These are phyloP conservation scores for Microctonus aethiopoides DNA, from an alignment of 2,888 invertebrate species.

Conservation along the genomic window DNA sequence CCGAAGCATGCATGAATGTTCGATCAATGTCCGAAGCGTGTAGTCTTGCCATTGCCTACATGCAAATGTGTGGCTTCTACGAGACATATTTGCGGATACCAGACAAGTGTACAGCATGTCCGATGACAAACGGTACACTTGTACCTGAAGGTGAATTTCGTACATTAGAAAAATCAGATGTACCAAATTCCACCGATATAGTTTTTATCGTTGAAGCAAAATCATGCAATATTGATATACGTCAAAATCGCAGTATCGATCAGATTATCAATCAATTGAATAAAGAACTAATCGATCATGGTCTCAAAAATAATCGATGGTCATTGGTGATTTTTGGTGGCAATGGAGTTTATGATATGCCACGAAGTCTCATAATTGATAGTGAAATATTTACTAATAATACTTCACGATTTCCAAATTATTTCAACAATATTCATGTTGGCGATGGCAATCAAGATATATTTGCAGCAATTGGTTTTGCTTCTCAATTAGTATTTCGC, in stretches of 20 bases:
- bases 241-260: conserved; percentile 76
- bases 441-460: conserved; percentile 78
- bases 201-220: conserved; percentile 92
- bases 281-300: conserved; percentile 75
- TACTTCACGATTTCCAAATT: conserved; percentile 68
- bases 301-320: conserved; percentile 80
- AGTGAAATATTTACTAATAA: conserved; percentile 76
- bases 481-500: conserved; percentile 80
- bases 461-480: conserved; percentile 80
- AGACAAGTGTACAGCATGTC: conserved; percentile 83
- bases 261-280: conserved; percentile 75
- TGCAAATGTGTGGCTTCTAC: conserved; percentile 79
- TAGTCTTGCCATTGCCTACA: conserved; percentile 83
- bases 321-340: conserved; percentile 87
- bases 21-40: conserved; percentile 73
- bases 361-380: conserved; percentile 80
- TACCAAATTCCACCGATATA: conserved; percentile 82
- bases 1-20: conserved; percentile 73
- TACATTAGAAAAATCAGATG: conserved; percentile 70
- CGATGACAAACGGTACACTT: conserved; percentile 74
- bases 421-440: conserved; percentile 77
- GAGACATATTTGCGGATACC: conserved; percentile 85
- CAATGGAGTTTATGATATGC: conserved; percentile 76
- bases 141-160: conserved; percentile 83
- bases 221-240: conserved; percentile 80